Percentiles rank a stretch among this genome's conserved stretches.
phyloP scores from a whole-genome alignment of 2,797 vertebrate species.

The Scolopax bukidnonensis region DNA sequence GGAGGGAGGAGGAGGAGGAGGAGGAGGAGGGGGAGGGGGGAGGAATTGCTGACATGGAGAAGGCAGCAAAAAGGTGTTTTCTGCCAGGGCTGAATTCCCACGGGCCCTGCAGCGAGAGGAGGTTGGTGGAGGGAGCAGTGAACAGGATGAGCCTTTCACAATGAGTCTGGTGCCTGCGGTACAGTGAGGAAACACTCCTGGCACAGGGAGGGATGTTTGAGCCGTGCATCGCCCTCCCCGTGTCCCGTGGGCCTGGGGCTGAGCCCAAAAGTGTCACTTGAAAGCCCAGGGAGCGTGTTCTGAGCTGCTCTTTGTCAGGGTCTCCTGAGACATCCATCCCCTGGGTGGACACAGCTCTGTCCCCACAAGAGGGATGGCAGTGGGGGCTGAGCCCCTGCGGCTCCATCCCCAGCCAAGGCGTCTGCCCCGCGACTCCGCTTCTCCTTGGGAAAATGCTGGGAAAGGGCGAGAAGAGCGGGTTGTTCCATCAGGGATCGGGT shows the following conservation, averaged over 20 bases:
- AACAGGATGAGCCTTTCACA: not conserved
- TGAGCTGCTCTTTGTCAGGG: not conserved
- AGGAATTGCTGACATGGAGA: not conserved
- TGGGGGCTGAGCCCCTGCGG: not conserved
- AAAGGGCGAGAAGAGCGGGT: not conserved
- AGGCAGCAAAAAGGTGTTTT: not conserved
- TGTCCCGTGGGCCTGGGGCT: not conserved
- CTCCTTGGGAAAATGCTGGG: not conserved
- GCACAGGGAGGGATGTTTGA: not conserved
- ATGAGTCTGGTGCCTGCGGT: not conserved
- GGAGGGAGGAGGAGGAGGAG: not conserved
- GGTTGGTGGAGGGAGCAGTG: not conserved
- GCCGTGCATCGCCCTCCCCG: fast-evolving
- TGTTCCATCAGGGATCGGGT: not conserved
- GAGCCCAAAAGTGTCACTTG: not conserved
- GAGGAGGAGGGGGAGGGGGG: not conserved
- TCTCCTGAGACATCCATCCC: not conserved
- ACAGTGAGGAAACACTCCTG: not conserved
- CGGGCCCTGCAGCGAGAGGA: not conserved
- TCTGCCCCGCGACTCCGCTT: not conserved
- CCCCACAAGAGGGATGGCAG: not conserved
- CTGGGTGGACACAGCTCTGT: not conserved
- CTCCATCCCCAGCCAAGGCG: not conserved
- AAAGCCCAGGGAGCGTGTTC: not conserved
- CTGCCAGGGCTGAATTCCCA: not conserved